Evolutionary conservation across 2,113 vertebrate genomes (phyloP).

Genomic region (Parus major): DNA sequence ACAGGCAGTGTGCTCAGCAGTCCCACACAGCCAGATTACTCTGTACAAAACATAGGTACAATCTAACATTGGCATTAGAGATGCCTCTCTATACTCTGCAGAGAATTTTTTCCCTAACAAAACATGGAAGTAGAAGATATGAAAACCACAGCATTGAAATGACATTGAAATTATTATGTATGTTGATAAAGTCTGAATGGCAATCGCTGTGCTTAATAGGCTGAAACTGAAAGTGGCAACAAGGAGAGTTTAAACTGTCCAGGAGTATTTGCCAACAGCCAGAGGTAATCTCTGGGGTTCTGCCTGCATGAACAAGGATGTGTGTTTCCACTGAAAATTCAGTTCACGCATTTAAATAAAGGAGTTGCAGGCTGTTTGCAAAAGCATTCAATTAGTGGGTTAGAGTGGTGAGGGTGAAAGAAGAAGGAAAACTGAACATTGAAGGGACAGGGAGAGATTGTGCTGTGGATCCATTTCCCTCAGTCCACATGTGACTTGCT

Average conservation of each 20-base stretch:
- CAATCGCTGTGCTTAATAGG: not conserved
- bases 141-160: not conserved
- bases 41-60: rapidly evolving
- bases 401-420: not conserved
- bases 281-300: not conserved
- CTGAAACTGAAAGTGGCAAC: not conserved
- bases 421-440: not conserved
- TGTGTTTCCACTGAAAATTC: not conserved
- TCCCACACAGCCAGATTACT: not conserved
- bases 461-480: not conserved
- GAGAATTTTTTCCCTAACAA: not conserved
- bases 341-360: not conserved
- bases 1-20: not conserved
- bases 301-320: not conserved
- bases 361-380: not conserved
- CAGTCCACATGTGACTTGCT: not conserved
- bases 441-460: not conserved
- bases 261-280: not conserved
- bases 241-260: not conserved
- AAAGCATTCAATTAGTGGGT: not conserved
- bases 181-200: not conserved
- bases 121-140: not conserved
- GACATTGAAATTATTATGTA: not conserved
- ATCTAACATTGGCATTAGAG: not conserved
- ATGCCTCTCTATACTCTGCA: not conserved